These are phyloP conservation scores for Embiotoca jacksoni DNA, from an alignment of 2,113 vertebrate species.

Conservation along the genomic window DNA sequence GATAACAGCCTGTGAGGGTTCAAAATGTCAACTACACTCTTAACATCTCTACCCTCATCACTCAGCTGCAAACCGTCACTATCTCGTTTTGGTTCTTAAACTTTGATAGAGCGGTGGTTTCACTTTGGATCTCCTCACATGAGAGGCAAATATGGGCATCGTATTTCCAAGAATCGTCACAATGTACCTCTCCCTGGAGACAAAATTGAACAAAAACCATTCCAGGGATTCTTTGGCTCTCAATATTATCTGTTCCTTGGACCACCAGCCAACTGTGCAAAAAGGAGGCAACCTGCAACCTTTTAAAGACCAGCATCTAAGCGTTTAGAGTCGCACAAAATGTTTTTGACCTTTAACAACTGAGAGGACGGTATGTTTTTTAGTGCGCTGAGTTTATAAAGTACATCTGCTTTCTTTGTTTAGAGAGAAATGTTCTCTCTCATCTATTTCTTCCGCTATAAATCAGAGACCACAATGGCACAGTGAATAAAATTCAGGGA, in stretches of 20 bases:
- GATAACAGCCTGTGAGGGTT: slow-evolving; percentile 72
- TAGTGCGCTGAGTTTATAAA: slow-evolving; percentile 70
- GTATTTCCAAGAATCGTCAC: slow-evolving; percentile 78
- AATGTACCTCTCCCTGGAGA: slow-evolving; percentile 80
- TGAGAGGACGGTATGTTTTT: slow-evolving; percentile 72
- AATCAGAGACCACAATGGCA: slow-evolving; percentile 79
- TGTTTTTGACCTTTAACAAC: slow-evolving; percentile 63
- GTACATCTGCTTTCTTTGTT: slow-evolving; percentile 86
- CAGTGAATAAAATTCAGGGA: slow-evolving; percentile 73
- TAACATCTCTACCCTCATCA: slow-evolving; percentile 16
- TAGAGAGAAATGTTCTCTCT: slow-evolving; percentile 75
- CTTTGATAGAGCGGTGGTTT: slow-evolving; percentile 74
- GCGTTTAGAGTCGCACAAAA: slow-evolving; percentile 45
- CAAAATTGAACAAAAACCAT: slow-evolving; percentile 82
- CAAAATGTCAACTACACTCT: slow-evolving; percentile 51
- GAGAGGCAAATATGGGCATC: slow-evolving; percentile 79
- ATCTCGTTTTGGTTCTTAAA: slow-evolving; percentile 76
- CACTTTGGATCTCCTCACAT: slow-evolving; percentile 67
- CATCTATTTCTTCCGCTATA: slow-evolving; percentile 76
- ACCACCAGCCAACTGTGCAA: slow-evolving; percentile 70
- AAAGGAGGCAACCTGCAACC: slow-evolving; percentile 57
- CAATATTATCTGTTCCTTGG: slow-evolving; percentile 80
- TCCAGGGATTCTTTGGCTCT: slow-evolving; percentile 78
- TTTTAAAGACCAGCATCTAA: slow-evolving; percentile 65
- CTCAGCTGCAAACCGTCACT: slow-evolving; percentile 57